Conservation (phyloP, 2,113 vertebrate species). For the Pyrgilauda ruficollis region DNA sequence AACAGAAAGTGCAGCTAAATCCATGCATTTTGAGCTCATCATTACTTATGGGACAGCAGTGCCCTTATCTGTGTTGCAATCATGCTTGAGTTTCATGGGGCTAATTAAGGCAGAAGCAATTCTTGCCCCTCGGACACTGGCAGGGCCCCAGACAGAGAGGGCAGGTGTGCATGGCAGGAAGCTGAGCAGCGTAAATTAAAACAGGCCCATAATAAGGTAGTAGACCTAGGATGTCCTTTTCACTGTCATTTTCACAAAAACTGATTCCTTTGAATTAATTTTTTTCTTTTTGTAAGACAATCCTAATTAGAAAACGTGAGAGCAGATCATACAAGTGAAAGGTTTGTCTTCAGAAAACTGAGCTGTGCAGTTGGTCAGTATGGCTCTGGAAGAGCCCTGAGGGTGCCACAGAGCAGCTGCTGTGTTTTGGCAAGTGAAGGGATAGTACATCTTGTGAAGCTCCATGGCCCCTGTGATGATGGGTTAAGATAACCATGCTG, state of each 20-base stretch:
- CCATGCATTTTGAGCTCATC: background rate
- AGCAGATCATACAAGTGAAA: background rate
- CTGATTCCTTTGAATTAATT: background rate
- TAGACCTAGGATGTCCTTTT: background rate
- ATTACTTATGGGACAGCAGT: background rate
- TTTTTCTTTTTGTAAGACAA: background rate
- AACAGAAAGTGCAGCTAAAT: background rate
- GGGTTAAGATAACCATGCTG: background rate
- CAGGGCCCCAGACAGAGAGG: background rate
- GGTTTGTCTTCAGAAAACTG: background rate
- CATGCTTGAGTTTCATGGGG: background rate
- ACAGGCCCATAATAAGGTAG: background rate
- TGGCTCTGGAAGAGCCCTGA: background rate
- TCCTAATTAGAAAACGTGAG: background rate
- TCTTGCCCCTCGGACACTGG: background rate
- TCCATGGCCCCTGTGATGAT: background rate
- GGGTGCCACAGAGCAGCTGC: background rate
- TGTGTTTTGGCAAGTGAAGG: background rate
- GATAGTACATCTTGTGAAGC: background rate
- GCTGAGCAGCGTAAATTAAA: background rate
- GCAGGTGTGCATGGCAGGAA: background rate
- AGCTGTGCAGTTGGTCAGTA: background rate
- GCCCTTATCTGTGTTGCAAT: background rate
- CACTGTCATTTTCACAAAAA: background rate
- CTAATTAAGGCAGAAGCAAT: background rate